Evolutionary conservation across 2,113 vertebrate species (phyloP), one percentile per base, ranked within the genome.

Genomic region (Myotis yumanensis): DNA sequence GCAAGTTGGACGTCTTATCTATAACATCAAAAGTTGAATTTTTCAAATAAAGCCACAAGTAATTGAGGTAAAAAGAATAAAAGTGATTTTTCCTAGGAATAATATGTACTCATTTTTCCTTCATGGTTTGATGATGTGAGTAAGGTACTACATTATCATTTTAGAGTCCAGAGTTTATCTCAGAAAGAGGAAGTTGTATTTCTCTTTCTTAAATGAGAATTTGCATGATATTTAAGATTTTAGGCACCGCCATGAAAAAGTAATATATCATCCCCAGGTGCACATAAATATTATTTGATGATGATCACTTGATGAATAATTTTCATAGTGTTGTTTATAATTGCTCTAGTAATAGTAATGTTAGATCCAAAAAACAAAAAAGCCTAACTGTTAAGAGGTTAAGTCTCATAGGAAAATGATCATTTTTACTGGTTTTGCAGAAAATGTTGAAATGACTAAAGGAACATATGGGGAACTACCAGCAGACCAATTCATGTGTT

Each of bases 401-500:
- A 96, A 92, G 62, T 54, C 80, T 91, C 69, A 73, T 40, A 95
- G 94, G 90, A 93, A 97, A 95, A 80, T 59, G 66, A 97, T 97
- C 86, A 37, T 95, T 97, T 96, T 95, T 92, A 96, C 93, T 91
- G 89, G 75, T 84, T 89, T 89, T 76, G 84, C 82, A 89, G 84
- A 88, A 96, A 96, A 97, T 93, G 97, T 95, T 94, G 77, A 96
- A 95, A 95, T 93, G 83, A 97, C 92, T 96, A 73, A 92, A 92
- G 57, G 89, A 96, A 92, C 96, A 97, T 96, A 95, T 95, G 96
- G 96, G 95, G 76, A 97, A 91, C 92, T 96, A 95, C 96, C 92
- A 94, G 80, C 92, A 94, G 93, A 97, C 96, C 96, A 93, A 95
- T 96, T 97, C 97, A 89, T 86, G 96, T 96, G 94, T 89, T 95